Conservation (phyloP, 2,797 vertebrate genomes). For the Gymnothorax javanicus region DNA sequence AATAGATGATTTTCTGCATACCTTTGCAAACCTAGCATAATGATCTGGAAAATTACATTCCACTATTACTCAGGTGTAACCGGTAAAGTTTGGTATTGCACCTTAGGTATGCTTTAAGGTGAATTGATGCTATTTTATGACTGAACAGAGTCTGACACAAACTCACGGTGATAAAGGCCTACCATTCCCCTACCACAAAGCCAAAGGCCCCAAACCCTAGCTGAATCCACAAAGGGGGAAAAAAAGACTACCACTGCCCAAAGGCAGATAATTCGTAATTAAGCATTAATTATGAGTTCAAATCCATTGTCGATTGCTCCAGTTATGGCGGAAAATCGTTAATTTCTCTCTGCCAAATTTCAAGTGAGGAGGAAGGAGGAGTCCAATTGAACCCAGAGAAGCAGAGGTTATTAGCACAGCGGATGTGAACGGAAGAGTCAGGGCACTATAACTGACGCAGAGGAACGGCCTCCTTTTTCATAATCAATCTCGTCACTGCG, state of each 20-base stretch:
- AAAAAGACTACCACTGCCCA: neutral
- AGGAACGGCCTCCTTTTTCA: conserved; percentile 3
- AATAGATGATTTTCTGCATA: too few relatives aligned
- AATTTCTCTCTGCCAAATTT: conserved; percentile 1
- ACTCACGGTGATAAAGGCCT: neutral
- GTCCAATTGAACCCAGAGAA: neutral
- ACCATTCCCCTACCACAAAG: neutral
- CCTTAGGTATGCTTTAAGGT: too few relatives aligned
- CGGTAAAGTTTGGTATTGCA: too few relatives aligned
- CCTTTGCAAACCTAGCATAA: too few relatives aligned
- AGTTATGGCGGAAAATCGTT: neutral
- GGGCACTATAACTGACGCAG: neutral
- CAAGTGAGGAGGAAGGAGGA: neutral
- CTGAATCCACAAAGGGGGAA: neutral
- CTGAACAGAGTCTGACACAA: neutral
- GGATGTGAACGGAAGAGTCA: neutral
- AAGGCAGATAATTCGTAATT: conserved; percentile 1
- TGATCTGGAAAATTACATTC: too few relatives aligned
- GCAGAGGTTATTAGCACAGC: neutral
- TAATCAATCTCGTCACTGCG: neutral
- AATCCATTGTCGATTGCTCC: neutral
- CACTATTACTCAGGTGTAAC: too few relatives aligned
- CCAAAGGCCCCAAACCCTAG: neutral
- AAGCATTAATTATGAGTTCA: conserved; percentile 12
- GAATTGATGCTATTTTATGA: neutral